Percentiles rank a stretch among this genome's conserved stretches.
Evolutionary conservation across 2,888 invertebrate species (phyloP).

Genomic region (Ophion ventricosus): DNA sequence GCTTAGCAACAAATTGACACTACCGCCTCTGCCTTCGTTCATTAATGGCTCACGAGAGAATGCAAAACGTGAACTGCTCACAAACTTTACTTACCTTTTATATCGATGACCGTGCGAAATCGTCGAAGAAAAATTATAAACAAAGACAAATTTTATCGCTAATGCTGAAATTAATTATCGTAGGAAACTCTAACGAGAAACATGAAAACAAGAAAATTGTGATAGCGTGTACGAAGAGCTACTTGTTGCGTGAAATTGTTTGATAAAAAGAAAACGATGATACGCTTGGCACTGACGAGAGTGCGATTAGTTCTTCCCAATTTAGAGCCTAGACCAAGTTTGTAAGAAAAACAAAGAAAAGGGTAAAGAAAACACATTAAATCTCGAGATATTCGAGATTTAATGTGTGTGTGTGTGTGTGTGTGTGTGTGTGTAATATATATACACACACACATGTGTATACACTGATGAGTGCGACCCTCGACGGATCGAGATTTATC

Average conservation of each 20-base stretch:
- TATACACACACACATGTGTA: not conserved
- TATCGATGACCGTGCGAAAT: constrained; percentile 69
- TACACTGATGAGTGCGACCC: not conserved
- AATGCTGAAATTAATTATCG: constrained; percentile 23
- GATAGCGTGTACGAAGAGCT: constrained; percentile 67
- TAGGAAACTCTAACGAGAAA: constrained; percentile 5
- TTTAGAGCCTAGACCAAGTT: constrained; percentile 23
- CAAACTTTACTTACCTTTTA: constrained; percentile 72
- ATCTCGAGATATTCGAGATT: constrained; percentile 12
- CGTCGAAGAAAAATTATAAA: constrained; percentile 49
- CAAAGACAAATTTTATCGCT: constrained; percentile 7
- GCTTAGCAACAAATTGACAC: not conserved
- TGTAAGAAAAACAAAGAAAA: constrained; percentile 12
- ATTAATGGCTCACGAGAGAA: not conserved
- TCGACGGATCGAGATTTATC: constrained; percentile 34
- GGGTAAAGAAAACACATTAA: constrained; percentile 8
- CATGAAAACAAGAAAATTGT: constrained; percentile 71
- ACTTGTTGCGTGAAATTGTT: constrained; percentile 6
- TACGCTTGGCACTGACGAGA: not conserved
- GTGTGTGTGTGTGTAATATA: not conserved
- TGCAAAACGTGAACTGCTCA: constrained; percentile 69
- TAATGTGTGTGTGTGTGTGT: not conserved
- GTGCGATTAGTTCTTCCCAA: constrained; percentile 42
- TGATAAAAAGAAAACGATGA: not conserved
- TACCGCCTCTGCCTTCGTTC: not conserved